Conservation (phyloP, 2,888 invertebrate genomes). For the Chaitophorus viminalis region DNA sequence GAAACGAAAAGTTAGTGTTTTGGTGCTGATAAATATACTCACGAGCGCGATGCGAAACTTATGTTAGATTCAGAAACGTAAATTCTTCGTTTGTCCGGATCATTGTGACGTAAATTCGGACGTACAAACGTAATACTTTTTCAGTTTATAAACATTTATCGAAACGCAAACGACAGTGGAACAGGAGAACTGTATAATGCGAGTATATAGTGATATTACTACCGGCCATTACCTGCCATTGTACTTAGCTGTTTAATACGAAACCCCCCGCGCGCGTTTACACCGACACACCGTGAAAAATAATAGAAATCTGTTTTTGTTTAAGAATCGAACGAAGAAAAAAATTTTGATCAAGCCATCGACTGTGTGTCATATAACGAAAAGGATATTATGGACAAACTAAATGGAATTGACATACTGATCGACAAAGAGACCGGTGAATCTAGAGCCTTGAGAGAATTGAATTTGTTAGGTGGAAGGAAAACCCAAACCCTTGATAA, state of each 20-base stretch:
- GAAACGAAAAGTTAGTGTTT: background rate
- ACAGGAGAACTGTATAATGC: too few species aligned
- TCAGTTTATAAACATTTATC: too few species aligned
- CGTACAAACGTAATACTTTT: too few species aligned
- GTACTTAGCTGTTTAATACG: background rate
- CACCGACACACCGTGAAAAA: background rate
- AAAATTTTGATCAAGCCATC: background rate
- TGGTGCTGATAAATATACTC: background rate
- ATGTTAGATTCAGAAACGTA: background rate
- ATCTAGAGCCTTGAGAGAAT: background rate
- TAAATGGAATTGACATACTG: background rate
- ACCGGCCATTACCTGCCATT: too few species aligned
- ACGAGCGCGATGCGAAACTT: background rate
- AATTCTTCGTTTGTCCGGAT: too few species aligned
- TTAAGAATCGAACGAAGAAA: background rate
- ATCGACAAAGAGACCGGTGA: background rate
- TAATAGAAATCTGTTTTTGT: background rate
- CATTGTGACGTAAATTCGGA: too few species aligned
- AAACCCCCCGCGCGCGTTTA: background rate
- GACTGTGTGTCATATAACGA: conserved; percentile 13
- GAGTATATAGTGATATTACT: too few species aligned
- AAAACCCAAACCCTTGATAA: background rate
- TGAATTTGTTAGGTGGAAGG: conserved; percentile 9
- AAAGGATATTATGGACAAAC: background rate
- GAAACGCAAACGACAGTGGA: too few species aligned